Evolutionary conservation across 2,113 vertebrate species (phyloP), one percentile per base, ranked within the genome.

Genomic region (Osmerus mordax): DNA sequence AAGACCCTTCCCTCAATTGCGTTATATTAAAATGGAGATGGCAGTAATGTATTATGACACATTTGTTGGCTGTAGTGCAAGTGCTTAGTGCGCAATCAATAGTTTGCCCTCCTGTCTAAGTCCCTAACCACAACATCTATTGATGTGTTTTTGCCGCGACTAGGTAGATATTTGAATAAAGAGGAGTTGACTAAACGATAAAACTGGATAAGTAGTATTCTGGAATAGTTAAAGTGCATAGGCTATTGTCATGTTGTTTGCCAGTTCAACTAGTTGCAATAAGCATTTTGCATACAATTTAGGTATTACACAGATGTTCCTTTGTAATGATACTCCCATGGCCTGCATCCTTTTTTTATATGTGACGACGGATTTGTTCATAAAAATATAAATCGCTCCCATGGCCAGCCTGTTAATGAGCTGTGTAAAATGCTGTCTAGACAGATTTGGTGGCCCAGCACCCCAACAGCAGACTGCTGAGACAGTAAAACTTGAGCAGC

Each of bases 241-340:
- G 3, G 32, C 4, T 47, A 11, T 47, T 47, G 41, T 1, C 41
- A 47, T 47, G 7, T 47, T 47, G 41, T 47, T 11, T 47, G 5
- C 7, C 7, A 11, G 41, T 47, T 47, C 7, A 47, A 47, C 41
- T 47, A 7, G 41, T 47, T 47, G 41, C 41, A 47, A 47, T 47
- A 47, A 47, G 41, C 41, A 12, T 47, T 7, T 47, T 47, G 1
- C 41, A 47, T 47, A 47, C 41, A 47, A 47, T 5, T 47, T 47
- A 47, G 41, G 41, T 47, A 2, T 47, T 11, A 67, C 51, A 78
- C 55, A 18, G 66, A 23, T 58, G 68, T 71, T 70, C 74, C 47
- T 74, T 63, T 74, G 54, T 53, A 72, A 76, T 61, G 52, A 65
- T 61, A 59, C 32, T 53, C 18, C 16, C 0, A 8, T 71, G 47